Conservation (phyloP, 2,797 vertebrate genomes). For the Myotis daubentonii region DNA sequence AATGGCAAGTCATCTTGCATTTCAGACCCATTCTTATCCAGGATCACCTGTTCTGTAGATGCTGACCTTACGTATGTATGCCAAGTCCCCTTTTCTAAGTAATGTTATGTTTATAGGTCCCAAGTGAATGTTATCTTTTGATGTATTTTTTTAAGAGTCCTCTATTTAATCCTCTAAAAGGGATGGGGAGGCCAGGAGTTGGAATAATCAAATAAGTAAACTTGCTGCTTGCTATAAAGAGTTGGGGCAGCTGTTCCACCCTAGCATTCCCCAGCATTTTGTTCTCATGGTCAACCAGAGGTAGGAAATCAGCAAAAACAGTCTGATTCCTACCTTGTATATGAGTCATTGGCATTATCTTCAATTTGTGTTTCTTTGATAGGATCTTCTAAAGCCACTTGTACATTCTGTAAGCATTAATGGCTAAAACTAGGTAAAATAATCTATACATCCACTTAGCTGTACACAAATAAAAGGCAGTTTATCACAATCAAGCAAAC, state of each 20-base stretch:
- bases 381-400: slow-evolving; percentile 14
- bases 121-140: not conserved
- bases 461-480: not conserved
- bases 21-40: not conserved
- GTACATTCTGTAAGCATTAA: not conserved
- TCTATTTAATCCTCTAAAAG: not conserved
- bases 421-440: not conserved
- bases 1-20: not conserved
- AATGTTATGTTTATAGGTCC: not conserved
- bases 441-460: not conserved
- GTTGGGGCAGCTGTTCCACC: not conserved
- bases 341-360: not conserved
- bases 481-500: not conserved
- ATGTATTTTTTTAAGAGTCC: not conserved
- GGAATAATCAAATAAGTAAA: not conserved
- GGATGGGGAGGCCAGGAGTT: not conserved
- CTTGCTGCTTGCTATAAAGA: not conserved
- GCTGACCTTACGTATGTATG: not conserved
- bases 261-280: not conserved
- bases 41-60: not conserved
- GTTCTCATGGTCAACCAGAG: not conserved
- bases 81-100: not conserved
- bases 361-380: slow-evolving; percentile 22
- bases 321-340: not conserved
- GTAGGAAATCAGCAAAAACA: not conserved